Conservation (phyloP, 2,888 invertebrate species). For the Hipparchia sbordonii region DNA sequence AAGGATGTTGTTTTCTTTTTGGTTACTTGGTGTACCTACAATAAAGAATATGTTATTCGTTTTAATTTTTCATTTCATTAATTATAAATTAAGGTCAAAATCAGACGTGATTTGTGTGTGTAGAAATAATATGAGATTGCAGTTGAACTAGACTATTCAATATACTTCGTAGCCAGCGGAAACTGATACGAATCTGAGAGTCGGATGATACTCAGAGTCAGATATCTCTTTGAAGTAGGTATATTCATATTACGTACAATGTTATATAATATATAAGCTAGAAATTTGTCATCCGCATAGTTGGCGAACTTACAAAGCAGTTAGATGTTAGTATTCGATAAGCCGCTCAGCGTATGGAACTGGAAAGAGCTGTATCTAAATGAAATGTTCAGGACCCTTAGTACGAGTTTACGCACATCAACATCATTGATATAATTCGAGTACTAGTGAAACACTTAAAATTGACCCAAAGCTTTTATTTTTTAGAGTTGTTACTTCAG, state of each 20-base stretch:
- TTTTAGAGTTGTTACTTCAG: no score
- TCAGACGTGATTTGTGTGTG: neutral
- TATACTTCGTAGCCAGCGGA: neutral
- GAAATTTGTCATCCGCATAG: constrained; percentile 44
- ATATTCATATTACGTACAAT: constrained; percentile 4
- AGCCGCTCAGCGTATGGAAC: constrained; percentile 50
- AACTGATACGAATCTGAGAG: constrained; percentile 1
- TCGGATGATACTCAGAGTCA: neutral
- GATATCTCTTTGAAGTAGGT: constrained; percentile 36
- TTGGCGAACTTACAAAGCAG: constrained; percentile 47
- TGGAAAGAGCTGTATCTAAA: constrained; percentile 56
- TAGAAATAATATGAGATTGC: neutral
- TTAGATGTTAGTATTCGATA: constrained; percentile 51
- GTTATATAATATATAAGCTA: constrained; percentile 19
- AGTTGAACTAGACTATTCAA: neutral
- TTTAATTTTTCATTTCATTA: no score
- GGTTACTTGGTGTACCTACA: no score
- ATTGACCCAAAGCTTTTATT: neutral
- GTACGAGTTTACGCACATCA: neutral
- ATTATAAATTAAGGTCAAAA: neutral
- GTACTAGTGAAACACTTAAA: neutral
- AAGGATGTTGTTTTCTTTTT: no score
- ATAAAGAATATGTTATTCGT: no score
- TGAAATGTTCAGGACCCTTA: constrained; percentile 52
- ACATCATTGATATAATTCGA: neutral